phyloP scores from a whole-genome alignment of 2,888 invertebrate genomes.

The Quadroppia sp. region DNA sequence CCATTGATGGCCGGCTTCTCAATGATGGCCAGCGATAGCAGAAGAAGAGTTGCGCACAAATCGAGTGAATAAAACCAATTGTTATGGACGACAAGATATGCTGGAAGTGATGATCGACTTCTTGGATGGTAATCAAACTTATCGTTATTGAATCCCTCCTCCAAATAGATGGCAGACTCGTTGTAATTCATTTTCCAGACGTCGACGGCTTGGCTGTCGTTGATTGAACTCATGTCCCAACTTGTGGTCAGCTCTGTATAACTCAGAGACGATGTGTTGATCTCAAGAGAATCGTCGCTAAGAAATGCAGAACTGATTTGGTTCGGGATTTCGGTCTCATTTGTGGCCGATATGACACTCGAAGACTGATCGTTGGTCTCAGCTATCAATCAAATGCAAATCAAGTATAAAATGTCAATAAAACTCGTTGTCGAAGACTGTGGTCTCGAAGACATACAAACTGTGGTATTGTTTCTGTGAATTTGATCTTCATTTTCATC shows the following conservation, averaged over 20 bases:
- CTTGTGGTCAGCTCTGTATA: slow-evolving; percentile 23
- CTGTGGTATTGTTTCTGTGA: background rate
- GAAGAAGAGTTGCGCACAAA: slow-evolving; percentile 67
- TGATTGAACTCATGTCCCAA: background rate
- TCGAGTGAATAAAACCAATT: slow-evolving; percentile 80
- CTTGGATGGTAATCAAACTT: slow-evolving; percentile 83
- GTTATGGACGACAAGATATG: slow-evolving; percentile 80
- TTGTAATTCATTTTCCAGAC: slow-evolving; percentile 83
- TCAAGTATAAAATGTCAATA: background rate
- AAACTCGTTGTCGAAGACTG: background rate
- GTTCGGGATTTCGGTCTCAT: slow-evolving; percentile 32
- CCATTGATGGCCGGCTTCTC: slow-evolving; percentile 74
- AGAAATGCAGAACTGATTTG: slow-evolving; percentile 35
- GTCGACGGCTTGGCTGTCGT: background rate
- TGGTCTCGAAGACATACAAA: background rate
- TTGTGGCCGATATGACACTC: background rate
- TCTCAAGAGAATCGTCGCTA: background rate
- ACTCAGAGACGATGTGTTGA: background rate
- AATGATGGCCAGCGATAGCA: slow-evolving; percentile 70
- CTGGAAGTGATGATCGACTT: slow-evolving; percentile 74
- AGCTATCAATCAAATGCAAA: background rate
- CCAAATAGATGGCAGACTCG: slow-evolving; percentile 80
- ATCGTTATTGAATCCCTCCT: slow-evolving; percentile 87
- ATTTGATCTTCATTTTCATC: background rate
- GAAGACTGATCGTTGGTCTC: background rate